Evolutionary conservation across 2,888 invertebrate species (phyloP).

Genomic region (Athripsodes cinereus): DNA sequence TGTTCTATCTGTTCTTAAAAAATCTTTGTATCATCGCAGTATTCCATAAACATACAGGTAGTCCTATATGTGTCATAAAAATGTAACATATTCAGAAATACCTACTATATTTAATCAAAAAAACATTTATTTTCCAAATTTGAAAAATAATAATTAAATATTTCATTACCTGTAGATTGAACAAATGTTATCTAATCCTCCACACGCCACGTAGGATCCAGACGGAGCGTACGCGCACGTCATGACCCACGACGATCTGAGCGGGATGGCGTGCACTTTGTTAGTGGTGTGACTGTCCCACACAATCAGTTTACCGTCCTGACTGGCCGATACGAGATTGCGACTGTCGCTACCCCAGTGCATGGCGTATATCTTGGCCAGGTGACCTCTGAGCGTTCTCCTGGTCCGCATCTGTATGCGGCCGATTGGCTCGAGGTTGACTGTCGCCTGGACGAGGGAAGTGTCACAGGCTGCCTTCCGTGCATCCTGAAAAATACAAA

Average conservation of each 20-base stretch:
- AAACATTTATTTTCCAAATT: too few species aligned
- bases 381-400: conserved; percentile 95
- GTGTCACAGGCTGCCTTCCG: conserved; percentile 99
- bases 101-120: too few species aligned
- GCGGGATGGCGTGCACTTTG: conserved; percentile 99
- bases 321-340: conserved; percentile 98
- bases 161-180: conserved; percentile 75
- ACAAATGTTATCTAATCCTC: conserved; percentile 99
- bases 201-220: conserved; percentile 98
- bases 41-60: too few species aligned
- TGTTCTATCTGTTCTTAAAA: too few species aligned
- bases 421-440: conserved; percentile 96
- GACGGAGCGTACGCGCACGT: conserved; percentile 99
- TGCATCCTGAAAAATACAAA: conserved; percentile 67
- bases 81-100: too few species aligned
- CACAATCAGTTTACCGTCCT: conserved; percentile 99
- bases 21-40: too few species aligned
- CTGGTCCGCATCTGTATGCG: conserved; percentile 99
- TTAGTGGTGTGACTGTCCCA: conserved; percentile 99
- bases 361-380: conserved; percentile 99
- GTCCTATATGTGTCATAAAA: too few species aligned
- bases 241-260: conserved; percentile 99
- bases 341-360: conserved; percentile 99
- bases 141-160: too few species aligned
- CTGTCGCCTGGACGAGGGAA: conserved; percentile 93